Percentiles rank a stretch among this genome's conserved stretches.
Evolutionary conservation across 2,888 invertebrate genomes (phyloP).

Genomic region (Oscheius sp.): DNA sequence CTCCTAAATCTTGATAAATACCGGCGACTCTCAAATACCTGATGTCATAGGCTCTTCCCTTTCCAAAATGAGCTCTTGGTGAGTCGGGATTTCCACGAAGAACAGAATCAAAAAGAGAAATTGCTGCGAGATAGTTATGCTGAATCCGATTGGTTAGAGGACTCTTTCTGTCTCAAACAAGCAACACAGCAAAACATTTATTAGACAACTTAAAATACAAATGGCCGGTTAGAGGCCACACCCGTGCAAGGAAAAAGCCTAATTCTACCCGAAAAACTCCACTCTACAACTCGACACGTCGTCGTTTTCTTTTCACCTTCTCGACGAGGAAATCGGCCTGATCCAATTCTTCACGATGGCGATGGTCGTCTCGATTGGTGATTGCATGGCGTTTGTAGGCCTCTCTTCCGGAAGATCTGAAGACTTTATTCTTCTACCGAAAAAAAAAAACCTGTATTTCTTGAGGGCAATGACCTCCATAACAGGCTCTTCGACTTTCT

Average conservation of each 20-base stretch:
- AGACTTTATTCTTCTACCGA: background rate
- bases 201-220: constrained; percentile 21
- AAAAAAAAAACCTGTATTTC: constrained; percentile 29
- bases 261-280: constrained; percentile 10
- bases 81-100: constrained; percentile 52
- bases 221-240: background rate
- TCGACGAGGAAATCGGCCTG: constrained; percentile 63
- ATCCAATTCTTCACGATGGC: constrained; percentile 58
- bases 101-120: constrained; percentile 59
- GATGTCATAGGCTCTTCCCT: constrained; percentile 57
- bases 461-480: constrained; percentile 33
- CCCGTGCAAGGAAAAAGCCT: constrained; percentile 10
- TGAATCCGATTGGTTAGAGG: too few species aligned
- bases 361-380: constrained; percentile 64
- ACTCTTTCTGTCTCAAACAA: too few species aligned
- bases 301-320: constrained; percentile 52
- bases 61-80: constrained; percentile 64
- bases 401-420: constrained; percentile 38
- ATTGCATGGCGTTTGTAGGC: constrained; percentile 64
- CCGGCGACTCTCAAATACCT: constrained; percentile 19
- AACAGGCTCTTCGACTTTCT: constrained; percentile 12
- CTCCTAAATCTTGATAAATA: constrained; percentile 33
- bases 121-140: constrained; percentile 63
- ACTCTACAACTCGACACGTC: constrained; percentile 8
- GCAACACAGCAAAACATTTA: constrained; percentile 19